Evolutionary conservation across 2,797 vertebrate species (phyloP).

Genomic region (Silurus lanzhouensis): DNA sequence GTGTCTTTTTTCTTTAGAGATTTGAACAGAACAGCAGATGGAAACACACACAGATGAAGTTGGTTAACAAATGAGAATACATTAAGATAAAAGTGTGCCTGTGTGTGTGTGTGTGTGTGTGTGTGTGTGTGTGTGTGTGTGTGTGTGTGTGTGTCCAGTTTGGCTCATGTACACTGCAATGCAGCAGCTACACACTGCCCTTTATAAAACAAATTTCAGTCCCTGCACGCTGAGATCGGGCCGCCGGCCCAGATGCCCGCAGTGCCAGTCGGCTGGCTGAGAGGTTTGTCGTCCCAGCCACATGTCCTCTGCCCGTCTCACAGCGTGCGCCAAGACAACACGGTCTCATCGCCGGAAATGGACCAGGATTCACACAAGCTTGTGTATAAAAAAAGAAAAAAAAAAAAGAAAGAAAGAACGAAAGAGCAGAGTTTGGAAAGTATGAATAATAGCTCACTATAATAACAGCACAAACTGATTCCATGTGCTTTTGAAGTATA

Average conservation of each 20-base stretch:
- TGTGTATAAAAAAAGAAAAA: neutral
- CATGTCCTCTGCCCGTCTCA: constrained; percentile 51
- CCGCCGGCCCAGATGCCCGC: constrained; percentile 56
- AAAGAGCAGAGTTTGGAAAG: neutral
- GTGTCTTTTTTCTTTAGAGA: neutral
- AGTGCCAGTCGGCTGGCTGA: constrained; percentile 30
- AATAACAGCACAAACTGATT: neutral
- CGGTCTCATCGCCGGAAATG: neutral
- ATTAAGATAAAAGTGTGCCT: neutral
- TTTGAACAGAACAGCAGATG: neutral
- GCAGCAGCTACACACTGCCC: constrained; percentile 22
- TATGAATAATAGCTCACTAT: neutral
- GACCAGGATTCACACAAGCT: neutral
- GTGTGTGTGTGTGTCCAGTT: neutral
- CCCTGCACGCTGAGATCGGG: constrained; percentile 36
- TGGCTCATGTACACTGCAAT: constrained; percentile 17
- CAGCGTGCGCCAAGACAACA: constrained; percentile 15
- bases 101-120: neutral
- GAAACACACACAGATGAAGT: constrained; percentile 1
- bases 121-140: constrained; percentile 13
- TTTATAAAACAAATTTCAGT: constrained; percentile 40
- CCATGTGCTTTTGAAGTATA: neutral
- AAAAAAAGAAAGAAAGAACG: neutral
- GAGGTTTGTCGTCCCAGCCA: constrained; percentile 49
- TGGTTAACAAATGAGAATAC: neutral